Evolutionary conservation across 2,113 vertebrate species (phyloP), one percentile per base, ranked within the genome.

Genomic region (Psilopsiagon aurifrons): DNA sequence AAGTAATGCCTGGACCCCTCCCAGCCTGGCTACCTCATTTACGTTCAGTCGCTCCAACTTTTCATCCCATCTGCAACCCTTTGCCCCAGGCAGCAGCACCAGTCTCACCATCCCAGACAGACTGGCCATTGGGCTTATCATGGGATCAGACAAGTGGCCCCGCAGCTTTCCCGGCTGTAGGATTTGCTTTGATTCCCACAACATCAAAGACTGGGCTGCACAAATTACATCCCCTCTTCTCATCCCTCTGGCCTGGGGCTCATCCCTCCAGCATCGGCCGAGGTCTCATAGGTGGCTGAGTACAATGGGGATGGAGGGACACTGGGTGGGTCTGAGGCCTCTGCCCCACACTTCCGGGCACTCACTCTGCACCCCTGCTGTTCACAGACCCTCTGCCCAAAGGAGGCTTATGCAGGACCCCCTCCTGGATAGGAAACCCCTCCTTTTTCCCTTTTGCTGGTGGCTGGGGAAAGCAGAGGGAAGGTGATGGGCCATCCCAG

Each of bases 181-280:
- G 62, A 66, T 87, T 83, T 89, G 41, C 83, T 96, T 93, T 95
- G 80, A 84, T 74, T 95, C 52, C 51, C 76, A 41, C 54, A 89
- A 63, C 90, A 94, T 94, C 90, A 97, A 96, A 97, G 95, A 73
- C 0, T 0, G 20, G 44, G 84, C 41, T 83, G 41, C 13, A 44
- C 74, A 94, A 94, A 94, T 94, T 66, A 57, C 37, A 52, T 64
- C 64, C 35, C 68, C n/a, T 54, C 78, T 71, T 94, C 41, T 80
- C n/a, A 35, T 19, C n/a, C 54, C 92, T 83, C n/a, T 1, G 11
- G 54, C 54, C 0, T 33, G 31, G 31, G 31, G 55, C 44, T 83
- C 35, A 47, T 16, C n/a, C 54, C 92, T 83, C 44, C 2, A 9
- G 33, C 25, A 9, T 3, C 3, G 22, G 24, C 23, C 2, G 4